These are phyloP conservation scores for Salarias fasciatus DNA, from an alignment of 2,797 vertebrate genomes.

Conservation along the genomic window DNA sequence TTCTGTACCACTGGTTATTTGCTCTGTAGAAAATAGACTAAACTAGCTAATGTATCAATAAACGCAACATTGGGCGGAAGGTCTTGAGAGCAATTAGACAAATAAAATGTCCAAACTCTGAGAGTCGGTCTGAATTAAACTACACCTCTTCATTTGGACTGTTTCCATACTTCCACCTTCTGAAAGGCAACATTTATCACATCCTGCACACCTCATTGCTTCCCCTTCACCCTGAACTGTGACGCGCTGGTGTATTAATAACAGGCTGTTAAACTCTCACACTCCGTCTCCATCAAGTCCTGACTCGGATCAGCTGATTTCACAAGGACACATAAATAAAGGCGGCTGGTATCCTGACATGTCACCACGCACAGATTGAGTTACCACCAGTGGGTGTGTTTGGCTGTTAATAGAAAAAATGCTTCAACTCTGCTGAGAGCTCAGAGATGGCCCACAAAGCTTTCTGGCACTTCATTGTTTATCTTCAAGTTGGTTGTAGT, in stretches of 20 bases:
- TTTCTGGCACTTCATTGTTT: neutral
- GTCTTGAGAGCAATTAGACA: no score
- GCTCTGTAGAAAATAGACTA: no score
- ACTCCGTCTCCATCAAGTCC: slow-evolving; percentile 7
- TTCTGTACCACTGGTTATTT: no score
- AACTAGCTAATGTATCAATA: no score
- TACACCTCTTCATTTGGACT: neutral
- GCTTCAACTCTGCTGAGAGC: neutral
- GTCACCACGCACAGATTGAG: slow-evolving; percentile 29
- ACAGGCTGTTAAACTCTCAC: slow-evolving; percentile 20
- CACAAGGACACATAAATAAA: slow-evolving; percentile 28
- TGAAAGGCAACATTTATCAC: neutral
- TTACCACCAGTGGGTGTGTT: slow-evolving; percentile 13
- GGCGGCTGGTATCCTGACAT: neutral
- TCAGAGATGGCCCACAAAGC: neutral
- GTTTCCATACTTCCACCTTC: neutral
- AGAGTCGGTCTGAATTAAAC: no score
- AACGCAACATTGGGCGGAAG: no score
- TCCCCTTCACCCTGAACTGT: slow-evolving; percentile 20
- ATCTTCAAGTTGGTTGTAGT: neutral
- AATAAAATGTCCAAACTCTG: no score
- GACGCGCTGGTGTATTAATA: slow-evolving; percentile 1
- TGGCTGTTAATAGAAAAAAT: neutral
- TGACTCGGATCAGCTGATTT: slow-evolving; percentile 35
- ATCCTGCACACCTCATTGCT: neutral